These are phyloP conservation scores for Plusia festucae DNA, from an alignment of 2,888 invertebrate species.

Conservation along the genomic window DNA sequence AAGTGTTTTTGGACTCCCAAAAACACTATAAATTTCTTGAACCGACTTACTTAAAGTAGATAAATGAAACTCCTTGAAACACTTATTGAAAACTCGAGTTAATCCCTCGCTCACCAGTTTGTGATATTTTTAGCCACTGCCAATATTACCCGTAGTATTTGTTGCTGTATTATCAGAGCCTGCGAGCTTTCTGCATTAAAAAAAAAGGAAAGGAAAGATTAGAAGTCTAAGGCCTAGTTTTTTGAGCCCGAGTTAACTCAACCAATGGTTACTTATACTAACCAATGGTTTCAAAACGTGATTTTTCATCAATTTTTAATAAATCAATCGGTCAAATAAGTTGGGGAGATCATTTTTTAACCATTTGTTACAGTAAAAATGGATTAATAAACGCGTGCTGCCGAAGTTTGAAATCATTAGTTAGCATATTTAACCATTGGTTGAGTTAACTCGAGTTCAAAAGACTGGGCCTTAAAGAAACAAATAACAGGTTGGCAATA, in stretches of 20 bases:
- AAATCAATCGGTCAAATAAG: too few species aligned
- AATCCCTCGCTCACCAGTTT: not conserved
- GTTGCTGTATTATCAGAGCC: not conserved
- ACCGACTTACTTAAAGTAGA: not conserved
- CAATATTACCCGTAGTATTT: not conserved
- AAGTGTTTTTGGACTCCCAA: not conserved
- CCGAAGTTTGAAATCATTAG: too few species aligned
- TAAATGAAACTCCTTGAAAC: not conserved
- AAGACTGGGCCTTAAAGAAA: too few species aligned
- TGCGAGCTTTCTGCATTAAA: not conserved
- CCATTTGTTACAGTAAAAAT: too few species aligned
- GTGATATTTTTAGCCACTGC: not conserved
- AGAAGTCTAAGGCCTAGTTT: too few species aligned
- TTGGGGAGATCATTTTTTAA: too few species aligned
- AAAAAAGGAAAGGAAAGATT: slow-evolving; percentile 12
- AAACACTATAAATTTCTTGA: not conserved
- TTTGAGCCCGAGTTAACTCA: too few species aligned
- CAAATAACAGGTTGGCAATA: not conserved
- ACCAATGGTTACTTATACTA: not conserved
- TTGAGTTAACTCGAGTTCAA: too few species aligned
- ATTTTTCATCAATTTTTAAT: too few species aligned
- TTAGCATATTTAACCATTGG: too few species aligned
- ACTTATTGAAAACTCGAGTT: not conserved
- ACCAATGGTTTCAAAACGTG: too few species aligned
- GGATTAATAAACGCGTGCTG: too few species aligned